phyloP scores from a whole-genome alignment of 2,113 vertebrate species.

The Alligator mississippiensis region DNA sequence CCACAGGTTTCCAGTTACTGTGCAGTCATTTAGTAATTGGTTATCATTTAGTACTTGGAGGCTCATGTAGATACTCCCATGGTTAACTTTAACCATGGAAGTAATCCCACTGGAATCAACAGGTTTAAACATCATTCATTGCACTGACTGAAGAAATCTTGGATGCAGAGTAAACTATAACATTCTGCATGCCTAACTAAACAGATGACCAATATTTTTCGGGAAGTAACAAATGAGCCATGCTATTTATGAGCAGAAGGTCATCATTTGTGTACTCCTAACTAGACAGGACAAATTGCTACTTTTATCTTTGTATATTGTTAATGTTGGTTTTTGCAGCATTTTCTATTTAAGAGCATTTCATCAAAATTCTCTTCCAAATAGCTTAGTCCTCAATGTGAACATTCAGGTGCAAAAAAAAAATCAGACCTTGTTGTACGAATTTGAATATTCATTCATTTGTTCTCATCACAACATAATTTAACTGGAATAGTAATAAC shows the following conservation, averaged over 20 bases:
- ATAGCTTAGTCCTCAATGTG: background rate
- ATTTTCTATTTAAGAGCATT: background rate
- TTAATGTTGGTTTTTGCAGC: background rate
- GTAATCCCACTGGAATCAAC: fast-evolving
- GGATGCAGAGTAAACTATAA: background rate
- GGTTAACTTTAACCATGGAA: fast-evolving
- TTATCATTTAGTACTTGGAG: too few relatives aligned
- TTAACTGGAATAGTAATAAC: background rate
- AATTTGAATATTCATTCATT: background rate
- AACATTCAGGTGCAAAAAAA: background rate
- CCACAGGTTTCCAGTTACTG: too few relatives aligned
- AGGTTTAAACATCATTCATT: fast-evolving
- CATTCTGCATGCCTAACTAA: fast-evolving
- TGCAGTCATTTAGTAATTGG: too few relatives aligned
- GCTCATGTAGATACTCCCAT: too few relatives aligned
- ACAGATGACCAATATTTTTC: fast-evolving
- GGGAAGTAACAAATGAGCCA: fast-evolving
- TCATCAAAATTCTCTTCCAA: background rate
- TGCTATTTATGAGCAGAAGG: background rate
- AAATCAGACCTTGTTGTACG: background rate
- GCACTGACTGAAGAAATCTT: background rate
- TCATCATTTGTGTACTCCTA: fast-evolving
- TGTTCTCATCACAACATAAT: background rate
- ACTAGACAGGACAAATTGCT: fast-evolving
- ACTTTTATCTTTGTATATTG: background rate